These are phyloP conservation scores for Sebastes schlegelii DNA, from an alignment of 2,113 vertebrate species.

Conservation along the genomic window DNA sequence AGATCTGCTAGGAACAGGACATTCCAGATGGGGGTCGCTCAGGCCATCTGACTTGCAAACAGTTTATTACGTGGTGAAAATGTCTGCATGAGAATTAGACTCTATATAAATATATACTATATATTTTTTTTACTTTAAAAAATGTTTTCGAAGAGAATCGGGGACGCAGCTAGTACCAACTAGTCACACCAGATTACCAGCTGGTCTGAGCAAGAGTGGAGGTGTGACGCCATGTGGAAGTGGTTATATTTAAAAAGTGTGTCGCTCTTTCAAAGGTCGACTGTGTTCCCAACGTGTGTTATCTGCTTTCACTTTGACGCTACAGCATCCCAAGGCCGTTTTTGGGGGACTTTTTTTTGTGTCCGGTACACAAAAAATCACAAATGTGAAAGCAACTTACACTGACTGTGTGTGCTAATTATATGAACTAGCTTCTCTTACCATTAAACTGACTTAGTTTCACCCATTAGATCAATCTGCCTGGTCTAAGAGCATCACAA, in stretches of 20 bases:
- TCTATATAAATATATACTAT: constrained; percentile 50
- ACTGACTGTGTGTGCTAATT: constrained; percentile 36
- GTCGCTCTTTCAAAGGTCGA: constrained; percentile 10
- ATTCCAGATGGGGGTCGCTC: constrained; percentile 89
- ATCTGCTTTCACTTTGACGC: constrained; percentile 19
- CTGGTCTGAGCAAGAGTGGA: constrained; percentile 72
- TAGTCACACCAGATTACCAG: constrained; percentile 57
- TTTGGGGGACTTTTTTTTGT: constrained; percentile 25
- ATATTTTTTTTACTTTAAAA: constrained; percentile 33
- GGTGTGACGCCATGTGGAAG: constrained; percentile 54
- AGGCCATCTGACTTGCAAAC: constrained; percentile 68
- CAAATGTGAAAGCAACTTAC: constrained; percentile 16
- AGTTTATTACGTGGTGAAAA: constrained; percentile 58
- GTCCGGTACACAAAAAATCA: constrained; percentile 64
- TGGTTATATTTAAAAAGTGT: constrained; percentile 1
- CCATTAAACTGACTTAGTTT: not conserved
- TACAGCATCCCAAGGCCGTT: constrained; percentile 21
- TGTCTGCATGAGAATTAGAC: constrained; percentile 71
- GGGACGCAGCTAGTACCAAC: constrained; percentile 26
- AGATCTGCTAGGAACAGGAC: constrained; percentile 80
- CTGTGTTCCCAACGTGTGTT: constrained; percentile 28
- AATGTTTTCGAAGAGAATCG: constrained; percentile 16
- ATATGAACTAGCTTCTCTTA: not conserved
- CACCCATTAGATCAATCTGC: not conserved
- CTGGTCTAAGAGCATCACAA: not conserved